Conservation (phyloP, 1,140 invertebrate species). For the Leguminivora glycinivorella region DNA sequence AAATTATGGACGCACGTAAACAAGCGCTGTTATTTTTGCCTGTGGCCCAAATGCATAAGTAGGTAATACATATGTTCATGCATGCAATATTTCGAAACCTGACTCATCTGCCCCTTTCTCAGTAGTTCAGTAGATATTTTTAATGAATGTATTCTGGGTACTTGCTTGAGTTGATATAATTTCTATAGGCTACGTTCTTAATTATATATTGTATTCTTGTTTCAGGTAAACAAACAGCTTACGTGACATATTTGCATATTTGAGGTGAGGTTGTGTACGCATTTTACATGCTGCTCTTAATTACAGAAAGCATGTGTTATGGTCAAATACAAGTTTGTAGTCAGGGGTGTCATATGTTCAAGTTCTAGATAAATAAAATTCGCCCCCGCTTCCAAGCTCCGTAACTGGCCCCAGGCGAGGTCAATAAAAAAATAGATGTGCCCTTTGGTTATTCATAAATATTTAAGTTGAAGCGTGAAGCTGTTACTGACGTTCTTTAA, state of each 20-base stretch:
- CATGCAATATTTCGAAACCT: constrained; percentile 60
- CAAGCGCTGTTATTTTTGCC: constrained; percentile 41
- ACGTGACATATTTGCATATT: constrained; percentile 31
- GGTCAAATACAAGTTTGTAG: too few species aligned
- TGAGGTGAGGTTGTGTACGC: constrained; percentile 42
- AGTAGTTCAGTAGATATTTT: background rate
- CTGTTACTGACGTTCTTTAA: constrained; percentile 15
- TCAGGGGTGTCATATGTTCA: too few species aligned
- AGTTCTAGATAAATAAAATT: too few species aligned
- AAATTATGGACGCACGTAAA: constrained; percentile 3
- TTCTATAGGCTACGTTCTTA: background rate
- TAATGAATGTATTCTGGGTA: constrained; percentile 42
- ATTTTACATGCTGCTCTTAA: constrained; percentile 35
- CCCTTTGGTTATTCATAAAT: background rate
- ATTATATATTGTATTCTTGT: constrained; percentile 39
- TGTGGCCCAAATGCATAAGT: constrained; percentile 61
- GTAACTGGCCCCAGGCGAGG: too few species aligned
- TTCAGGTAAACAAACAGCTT: constrained; percentile 45
- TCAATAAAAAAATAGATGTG: too few species aligned
- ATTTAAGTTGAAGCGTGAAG: background rate
- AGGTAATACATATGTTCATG: constrained; percentile 56
- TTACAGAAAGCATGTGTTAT: constrained; percentile 29
- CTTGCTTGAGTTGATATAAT: constrained; percentile 35
- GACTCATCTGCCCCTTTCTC: constrained; percentile 30
- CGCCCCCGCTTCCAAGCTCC: too few species aligned